Evolutionary conservation across 2,888 invertebrate species (phyloP), one percentile per base, ranked within the genome.

Genomic region (Bedellia somnulentella): DNA sequence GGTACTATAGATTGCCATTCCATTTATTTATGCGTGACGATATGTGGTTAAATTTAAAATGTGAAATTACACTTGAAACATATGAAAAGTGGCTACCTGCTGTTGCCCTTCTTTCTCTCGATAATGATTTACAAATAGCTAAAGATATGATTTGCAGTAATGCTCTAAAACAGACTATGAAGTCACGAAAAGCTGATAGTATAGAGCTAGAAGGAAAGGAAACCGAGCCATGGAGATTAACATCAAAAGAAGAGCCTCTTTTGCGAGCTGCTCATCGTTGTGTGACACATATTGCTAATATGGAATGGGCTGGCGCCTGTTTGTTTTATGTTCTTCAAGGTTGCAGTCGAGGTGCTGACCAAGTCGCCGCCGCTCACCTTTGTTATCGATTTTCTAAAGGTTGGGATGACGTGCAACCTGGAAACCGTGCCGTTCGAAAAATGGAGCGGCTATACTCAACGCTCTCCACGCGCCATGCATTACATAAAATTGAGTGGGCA

Each of bases 281-380:
- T 46, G 75, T 75, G 2, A 54, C 57, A 32, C 57, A 71, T 35
- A 77, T 78, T 37, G 64, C 73, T 6, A 77, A 78, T 40, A 70
- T 76, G 67, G 77, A 78, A 52, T 78, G 77, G 77, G 76, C 77
- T 12, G 76, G 71, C 15, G 77, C 77, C 2, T 78, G 77, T 39
- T 55, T 78, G 22, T 78, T 76, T 40, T 73, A 75, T 39, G 73
- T 76, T 15, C 49, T 73, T 2, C 76, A 76, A 52, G 76, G 77
- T 4, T 71, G 71, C 42, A 57, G 64, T n/a, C 61, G 64, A 23
- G 77, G 77, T 15, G 77, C 75, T 15, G 77, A 78, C 45, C 77
- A 77, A 55, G 76, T 78, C 11, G 71, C 75, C 22, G 77, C 77
- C 29, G 71, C 75, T 18, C 67, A 76, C 32, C 49, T 78, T 15